Conservation (phyloP, 2,888 invertebrate species). For the Philonicus albiceps region DNA sequence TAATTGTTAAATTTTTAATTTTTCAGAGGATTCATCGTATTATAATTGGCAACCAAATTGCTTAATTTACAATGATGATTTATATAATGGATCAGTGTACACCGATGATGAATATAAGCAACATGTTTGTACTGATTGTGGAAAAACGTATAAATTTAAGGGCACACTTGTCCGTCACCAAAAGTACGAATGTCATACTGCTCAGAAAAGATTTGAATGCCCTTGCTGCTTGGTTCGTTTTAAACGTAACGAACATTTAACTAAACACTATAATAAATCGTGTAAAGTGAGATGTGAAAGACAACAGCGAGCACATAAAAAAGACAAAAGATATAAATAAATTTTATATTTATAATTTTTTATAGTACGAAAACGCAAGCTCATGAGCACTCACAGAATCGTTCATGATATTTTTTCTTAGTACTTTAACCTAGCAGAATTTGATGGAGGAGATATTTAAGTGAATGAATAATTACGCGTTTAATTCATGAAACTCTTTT, state of each 20-base stretch:
- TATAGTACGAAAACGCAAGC: neutral
- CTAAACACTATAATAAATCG: neutral
- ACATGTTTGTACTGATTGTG: conserved; percentile 3
- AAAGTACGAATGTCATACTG: neutral
- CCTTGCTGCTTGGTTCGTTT: neutral
- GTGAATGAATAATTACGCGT: neutral
- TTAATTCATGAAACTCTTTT: neutral
- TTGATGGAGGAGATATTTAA: neutral
- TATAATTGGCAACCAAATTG: neutral
- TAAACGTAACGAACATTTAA: conserved; percentile 10
- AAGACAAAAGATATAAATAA: neutral
- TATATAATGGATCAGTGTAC: neutral
- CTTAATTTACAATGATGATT: neutral
- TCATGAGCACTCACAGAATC: neutral
- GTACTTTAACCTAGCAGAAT: neutral
- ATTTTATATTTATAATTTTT: neutral
- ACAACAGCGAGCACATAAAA: neutral
- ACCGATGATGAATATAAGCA: neutral
- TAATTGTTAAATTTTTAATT: neutral
- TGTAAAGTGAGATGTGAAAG: neutral
- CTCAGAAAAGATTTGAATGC: neutral
- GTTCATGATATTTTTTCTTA: no score
- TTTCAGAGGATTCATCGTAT: neutral
- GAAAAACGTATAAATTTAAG: neutral
- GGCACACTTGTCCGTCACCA: neutral